Evolutionary conservation across 2,888 invertebrate species (phyloP).

Genomic region (Leptodirus hochenwartii): DNA sequence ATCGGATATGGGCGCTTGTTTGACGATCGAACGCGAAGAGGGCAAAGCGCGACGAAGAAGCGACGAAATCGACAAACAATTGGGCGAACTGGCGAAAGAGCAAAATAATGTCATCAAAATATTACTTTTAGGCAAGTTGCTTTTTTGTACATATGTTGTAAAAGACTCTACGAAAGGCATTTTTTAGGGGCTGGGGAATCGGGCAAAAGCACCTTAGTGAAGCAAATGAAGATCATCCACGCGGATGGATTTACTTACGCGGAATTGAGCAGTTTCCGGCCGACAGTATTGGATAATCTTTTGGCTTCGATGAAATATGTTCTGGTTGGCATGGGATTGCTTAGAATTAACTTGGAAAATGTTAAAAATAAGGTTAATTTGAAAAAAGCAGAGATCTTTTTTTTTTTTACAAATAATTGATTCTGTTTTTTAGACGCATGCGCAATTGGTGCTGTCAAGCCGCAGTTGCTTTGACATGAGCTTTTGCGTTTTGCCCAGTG

Average conservation of each 20-base stretch:
- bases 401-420: conserved; percentile 1
- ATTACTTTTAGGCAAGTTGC: conserved; percentile 33
- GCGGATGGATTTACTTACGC: conserved; percentile 42
- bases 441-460: conserved; percentile 31
- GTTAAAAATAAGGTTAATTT: conserved; percentile 32
- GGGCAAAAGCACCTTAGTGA: conserved; percentile 47
- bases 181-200: conserved; percentile 42
- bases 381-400: no score
- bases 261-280: conserved; percentile 40
- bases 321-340: conserved; percentile 42
- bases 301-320: conserved; percentile 50
- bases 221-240: conserved; percentile 53
- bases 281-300: conserved; percentile 44
- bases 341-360: conserved; percentile 41
- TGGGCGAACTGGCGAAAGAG: conserved; percentile 36
- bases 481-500: conserved; percentile 32
- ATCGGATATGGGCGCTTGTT: conserved; percentile 48
- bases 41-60: conserved; percentile 37
- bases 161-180: not conserved
- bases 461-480: conserved; percentile 36
- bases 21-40: conserved; percentile 41
- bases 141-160: conserved; percentile 4
- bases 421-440: conserved; percentile 24
- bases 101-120: conserved; percentile 43
- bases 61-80: conserved; percentile 39